Conservation (phyloP, 2,888 invertebrate species). For the Lathronympha strigana region DNA sequence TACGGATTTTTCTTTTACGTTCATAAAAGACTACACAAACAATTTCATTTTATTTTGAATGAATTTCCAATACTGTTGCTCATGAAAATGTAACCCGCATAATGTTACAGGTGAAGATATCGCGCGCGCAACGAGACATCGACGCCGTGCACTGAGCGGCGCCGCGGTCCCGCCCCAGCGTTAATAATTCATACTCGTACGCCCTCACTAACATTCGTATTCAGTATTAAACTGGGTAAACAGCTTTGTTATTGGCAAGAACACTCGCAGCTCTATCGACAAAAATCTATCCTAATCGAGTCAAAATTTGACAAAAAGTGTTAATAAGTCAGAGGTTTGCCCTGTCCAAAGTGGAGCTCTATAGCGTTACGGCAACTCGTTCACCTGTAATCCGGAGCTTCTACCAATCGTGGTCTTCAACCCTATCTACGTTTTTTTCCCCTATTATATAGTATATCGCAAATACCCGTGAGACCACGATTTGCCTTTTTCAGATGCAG, state of each 20-base stretch:
- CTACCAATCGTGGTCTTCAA: constrained; percentile 19
- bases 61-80: not conserved
- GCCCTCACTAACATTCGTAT: constrained; percentile 44
- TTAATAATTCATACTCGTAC: not conserved
- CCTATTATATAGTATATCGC: constrained; percentile 21
- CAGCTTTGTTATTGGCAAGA: not conserved
- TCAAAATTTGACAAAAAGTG: not conserved
- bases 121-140: constrained; percentile 97
- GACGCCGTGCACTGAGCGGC: constrained; percentile 87
- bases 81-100: constrained; percentile 21
- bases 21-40: no score
- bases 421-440: constrained; percentile 8
- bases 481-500: constrained; percentile 60
- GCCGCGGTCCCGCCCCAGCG: not conserved
- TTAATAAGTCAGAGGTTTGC: constrained; percentile 1
- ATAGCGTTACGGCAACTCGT: constrained; percentile 4
- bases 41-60: not conserved
- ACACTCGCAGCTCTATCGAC: not conserved
- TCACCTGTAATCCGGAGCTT: constrained; percentile 16
- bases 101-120: constrained; percentile 90
- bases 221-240: constrained; percentile 53
- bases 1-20: no score
- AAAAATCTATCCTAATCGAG: not conserved
- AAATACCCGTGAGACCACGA: constrained; percentile 48
- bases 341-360: not conserved